Evolutionary conservation across 2,113 vertebrate species (phyloP).

Genomic region (Eulacestoma nigropectus): DNA sequence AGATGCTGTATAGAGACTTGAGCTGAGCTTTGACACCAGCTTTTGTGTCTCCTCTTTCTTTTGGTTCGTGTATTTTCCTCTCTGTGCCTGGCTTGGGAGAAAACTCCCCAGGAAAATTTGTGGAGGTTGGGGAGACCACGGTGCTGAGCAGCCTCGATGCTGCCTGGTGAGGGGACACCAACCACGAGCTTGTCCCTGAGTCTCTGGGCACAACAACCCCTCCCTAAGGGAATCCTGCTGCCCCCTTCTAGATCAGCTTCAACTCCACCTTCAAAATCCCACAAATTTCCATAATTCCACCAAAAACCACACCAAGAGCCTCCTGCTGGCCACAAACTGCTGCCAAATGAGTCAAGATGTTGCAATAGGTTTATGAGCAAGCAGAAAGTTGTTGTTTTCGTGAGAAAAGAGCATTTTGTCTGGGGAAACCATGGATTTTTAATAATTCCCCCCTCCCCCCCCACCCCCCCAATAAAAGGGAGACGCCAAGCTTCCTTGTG

Average conservation of each 20-base stretch:
- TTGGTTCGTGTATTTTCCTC: neutral
- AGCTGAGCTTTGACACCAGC: neutral
- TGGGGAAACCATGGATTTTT: neutral
- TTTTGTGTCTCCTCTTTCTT: neutral
- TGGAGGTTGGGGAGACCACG: accelerated
- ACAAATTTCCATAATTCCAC: neutral
- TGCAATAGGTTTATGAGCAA: neutral
- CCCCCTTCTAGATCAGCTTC: neutral
- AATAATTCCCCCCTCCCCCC: neutral
- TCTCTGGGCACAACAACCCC: neutral
- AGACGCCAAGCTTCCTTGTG: neutral
- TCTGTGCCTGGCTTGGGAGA: accelerated
- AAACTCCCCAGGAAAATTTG: neutral
- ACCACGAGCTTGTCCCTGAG: neutral
- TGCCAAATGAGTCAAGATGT: neutral
- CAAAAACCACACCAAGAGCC: neutral
- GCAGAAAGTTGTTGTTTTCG: neutral
- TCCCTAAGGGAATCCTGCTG: neutral
- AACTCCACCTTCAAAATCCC: neutral
- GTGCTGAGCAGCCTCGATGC: neutral
- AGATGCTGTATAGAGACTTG: neutral
- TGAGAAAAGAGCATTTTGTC: neutral
- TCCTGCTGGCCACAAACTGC: neutral
- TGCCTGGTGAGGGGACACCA: neutral
- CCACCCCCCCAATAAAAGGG: neutral